These are phyloP conservation scores for Drosophila santomea DNA, from an alignment of 1,140 invertebrate species.

Conservation along the genomic window DNA sequence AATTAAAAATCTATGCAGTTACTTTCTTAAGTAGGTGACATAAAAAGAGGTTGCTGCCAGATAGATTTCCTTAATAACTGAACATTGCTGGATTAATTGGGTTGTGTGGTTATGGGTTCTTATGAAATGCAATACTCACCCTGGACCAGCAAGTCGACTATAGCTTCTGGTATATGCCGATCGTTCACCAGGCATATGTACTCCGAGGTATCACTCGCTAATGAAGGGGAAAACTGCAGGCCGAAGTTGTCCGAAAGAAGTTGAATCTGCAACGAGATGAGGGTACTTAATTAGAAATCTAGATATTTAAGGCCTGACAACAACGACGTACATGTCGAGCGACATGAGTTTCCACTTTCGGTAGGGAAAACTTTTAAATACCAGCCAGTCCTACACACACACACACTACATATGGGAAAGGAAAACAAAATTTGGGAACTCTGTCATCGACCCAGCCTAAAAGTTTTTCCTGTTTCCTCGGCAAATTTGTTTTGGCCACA, in stretches of 20 bases:
- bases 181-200: constrained; percentile 90
- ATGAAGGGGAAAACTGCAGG: constrained; percentile 87
- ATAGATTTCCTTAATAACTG: too few species aligned
- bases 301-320: constrained; percentile 59
- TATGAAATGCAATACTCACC: constrained; percentile 84
- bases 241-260: constrained; percentile 87
- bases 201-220: constrained; percentile 87
- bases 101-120: not conserved
- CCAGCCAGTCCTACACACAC: constrained; percentile 38
- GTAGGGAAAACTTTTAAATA: constrained; percentile 69
- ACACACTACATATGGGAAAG: constrained; percentile 25
- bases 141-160: constrained; percentile 88
- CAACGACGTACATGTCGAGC: constrained; percentile 36
- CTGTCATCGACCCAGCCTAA: constrained; percentile 32
- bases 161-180: constrained; percentile 87
- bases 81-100: too few species aligned
- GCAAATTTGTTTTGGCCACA: constrained; percentile 55
- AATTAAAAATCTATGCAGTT: not conserved
- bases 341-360: constrained; percentile 77
- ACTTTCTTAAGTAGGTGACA: too few species aligned
- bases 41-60: too few species aligned
- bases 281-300: constrained; percentile 36
- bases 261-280: constrained; percentile 84
- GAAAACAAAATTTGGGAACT: not conserved
- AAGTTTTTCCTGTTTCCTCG: constrained; percentile 58